Evolutionary conservation across 2,113 vertebrate genomes (phyloP), one percentile per base, ranked within the genome.

Genomic region (Excalfactoria chinensis): DNA sequence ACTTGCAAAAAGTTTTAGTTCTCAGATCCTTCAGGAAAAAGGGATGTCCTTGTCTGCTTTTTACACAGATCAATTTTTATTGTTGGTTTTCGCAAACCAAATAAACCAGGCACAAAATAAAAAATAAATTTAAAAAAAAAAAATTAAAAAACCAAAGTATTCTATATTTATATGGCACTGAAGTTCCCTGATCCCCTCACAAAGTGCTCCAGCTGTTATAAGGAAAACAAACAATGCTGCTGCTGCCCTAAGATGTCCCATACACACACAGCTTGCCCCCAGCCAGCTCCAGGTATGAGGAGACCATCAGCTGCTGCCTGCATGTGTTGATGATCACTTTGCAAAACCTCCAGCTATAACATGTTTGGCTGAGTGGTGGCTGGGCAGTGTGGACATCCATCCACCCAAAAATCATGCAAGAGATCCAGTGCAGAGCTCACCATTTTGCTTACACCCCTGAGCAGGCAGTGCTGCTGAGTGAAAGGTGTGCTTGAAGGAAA

Each of bases 1-100:
- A 93, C 66, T 92, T 48, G 44, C 67, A 67, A 95, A 64, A 89
- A 77, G 32, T 89, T 84, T 95, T 63, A 73, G 56, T 88, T 90
- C 78, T 91, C 37, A 71, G 30, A 59, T 86, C 67, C 55, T 93
- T 91, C 76, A 90, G 49, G 30, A 23, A 88, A 81, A 77, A 58
- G 9, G 7, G 12, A 14, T 66, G n/a, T 20, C 1, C 0, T 21
- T 30, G 53, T 69, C 32, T 70, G 48, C 22, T 66, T 87, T 88
- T 89, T 59, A 41, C 4, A 51, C 16, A 48, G n/a, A 59, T 34
- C 23, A 51, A 6, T 59, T 41, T 26, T 91, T 15, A 43, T 11
- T 41, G 56, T 74, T 56, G 13, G 53, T 55, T 78, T 63, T 32
- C 41, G 34, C 19, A 72, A 86, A 34, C 40, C 71, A 80, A 69